phyloP scores from a whole-genome alignment of 2,888 invertebrate species.

The Agonopterix subpropinquella region DNA sequence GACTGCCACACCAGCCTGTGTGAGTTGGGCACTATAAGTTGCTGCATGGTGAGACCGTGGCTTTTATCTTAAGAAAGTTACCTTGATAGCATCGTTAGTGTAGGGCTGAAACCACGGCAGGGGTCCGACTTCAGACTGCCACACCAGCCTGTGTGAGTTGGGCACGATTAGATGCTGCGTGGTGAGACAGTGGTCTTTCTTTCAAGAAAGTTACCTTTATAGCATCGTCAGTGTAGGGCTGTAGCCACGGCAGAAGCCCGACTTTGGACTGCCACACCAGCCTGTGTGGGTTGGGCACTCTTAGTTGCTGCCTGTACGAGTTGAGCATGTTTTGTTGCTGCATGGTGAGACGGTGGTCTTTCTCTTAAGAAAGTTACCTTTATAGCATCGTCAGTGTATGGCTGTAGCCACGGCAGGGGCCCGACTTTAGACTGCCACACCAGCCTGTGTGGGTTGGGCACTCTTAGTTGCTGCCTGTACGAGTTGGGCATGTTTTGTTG shows the following conservation, averaged over 20 bases:
- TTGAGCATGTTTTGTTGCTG: conserved; percentile 82
- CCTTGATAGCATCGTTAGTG: conserved; percentile 90
- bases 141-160: conserved; percentile 92
- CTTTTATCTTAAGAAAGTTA: conserved; percentile 15
- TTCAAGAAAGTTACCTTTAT: conserved; percentile 72
- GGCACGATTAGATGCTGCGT: conserved; percentile 84
- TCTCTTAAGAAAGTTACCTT: neutral
- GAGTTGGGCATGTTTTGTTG: conserved; percentile 84
- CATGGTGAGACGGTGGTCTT: conserved; percentile 91
- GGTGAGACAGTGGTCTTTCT: conserved; percentile 73
- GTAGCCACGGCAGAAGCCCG: conserved; percentile 94
- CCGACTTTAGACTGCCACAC: conserved; percentile 99
- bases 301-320: too few relatives aligned
- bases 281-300: conserved; percentile 84
- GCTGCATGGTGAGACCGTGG: conserved; percentile 84
- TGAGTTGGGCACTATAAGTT: conserved; percentile 83
- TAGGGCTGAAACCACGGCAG: conserved; percentile 94
- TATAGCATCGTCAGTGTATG: conserved; percentile 82
- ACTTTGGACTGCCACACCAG: conserved; percentile 97
- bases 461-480: too few relatives aligned
- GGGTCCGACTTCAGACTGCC: conserved; percentile 99
- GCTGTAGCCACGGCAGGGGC: conserved; percentile 93
- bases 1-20: conserved; percentile 98
- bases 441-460: conserved; percentile 89
- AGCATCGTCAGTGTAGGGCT: conserved; percentile 92